A percentile compares a stretch with the other conserved stretches of the same genome.
phyloP scores from a whole-genome alignment of 2,888 invertebrate genomes.

The Dynastes tityus region DNA sequence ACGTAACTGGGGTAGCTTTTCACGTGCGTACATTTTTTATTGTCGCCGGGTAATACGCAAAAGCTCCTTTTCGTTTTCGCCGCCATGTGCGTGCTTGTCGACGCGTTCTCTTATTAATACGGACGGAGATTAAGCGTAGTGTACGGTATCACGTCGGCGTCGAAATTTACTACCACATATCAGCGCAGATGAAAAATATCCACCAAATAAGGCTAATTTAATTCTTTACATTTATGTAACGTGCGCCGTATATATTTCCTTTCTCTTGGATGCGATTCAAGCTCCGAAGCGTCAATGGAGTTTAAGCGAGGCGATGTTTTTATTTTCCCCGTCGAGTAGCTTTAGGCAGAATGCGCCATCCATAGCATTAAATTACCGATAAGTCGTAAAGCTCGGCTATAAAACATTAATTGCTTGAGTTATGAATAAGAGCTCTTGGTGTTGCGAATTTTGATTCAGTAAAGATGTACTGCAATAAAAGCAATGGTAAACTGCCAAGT shows the following conservation, averaged over 20 bases:
- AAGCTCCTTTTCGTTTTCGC: slow-evolving; percentile 41
- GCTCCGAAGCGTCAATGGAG: not conserved
- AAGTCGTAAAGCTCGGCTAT: slow-evolving; percentile 8
- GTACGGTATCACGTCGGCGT: slow-evolving; percentile 33
- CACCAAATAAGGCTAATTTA: slow-evolving; percentile 36
- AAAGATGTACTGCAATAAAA: too few species aligned
- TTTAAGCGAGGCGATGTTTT: not conserved
- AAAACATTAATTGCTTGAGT: slow-evolving; percentile 2
- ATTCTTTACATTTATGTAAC: slow-evolving; percentile 43
- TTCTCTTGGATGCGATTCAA: slow-evolving; percentile 3
- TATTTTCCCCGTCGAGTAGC: not conserved
- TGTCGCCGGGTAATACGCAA: slow-evolving; percentile 41
- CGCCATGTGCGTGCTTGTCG: slow-evolving; percentile 43
- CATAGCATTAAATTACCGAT: slow-evolving; percentile 2
- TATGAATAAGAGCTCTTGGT: not conserved
- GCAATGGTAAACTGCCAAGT: too few species aligned
- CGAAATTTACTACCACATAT: slow-evolving; percentile 45
- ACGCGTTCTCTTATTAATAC: slow-evolving; percentile 42
- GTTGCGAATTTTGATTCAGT: too few species aligned
- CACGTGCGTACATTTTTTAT: slow-evolving; percentile 47
- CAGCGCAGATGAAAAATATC: slow-evolving; percentile 34
- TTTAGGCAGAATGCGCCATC: not conserved
- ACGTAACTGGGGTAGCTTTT: slow-evolving; percentile 37
- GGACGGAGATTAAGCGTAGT: slow-evolving; percentile 44
- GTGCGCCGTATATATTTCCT: slow-evolving; percentile 23